Evolutionary conservation across 2,113 vertebrate species (phyloP), one percentile per base, ranked within the genome.

Genomic region (Ammodytes dubius): DNA sequence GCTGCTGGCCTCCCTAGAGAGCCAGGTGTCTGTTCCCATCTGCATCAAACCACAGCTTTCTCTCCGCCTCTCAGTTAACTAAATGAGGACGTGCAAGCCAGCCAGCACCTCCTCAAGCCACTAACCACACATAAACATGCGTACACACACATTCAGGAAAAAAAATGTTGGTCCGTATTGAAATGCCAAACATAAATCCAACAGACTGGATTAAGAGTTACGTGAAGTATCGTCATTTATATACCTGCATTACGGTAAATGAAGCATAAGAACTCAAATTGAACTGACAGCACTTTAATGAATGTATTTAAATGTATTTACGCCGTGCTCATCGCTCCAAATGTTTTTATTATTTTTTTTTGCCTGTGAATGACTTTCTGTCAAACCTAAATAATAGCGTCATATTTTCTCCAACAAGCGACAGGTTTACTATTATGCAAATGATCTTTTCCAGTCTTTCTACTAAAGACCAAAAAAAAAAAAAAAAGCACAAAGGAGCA

Each of bases 21-120:
- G 79, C 88, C 91, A 88, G 87, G 89, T 91, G 92, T 91, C 92
- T 74, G 70, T 63, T 91, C 73, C 77, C 81, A 85, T 91, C 77
- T 76, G 82, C 46, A 58, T 90, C 87, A 91, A 83, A 83, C 71
- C n/a, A 73, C 70, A 77, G 77, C 66, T 47, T 87, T 78, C 67
- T 49, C 45, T 70, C 70, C 60, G 79, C 54, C 76, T 49, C 59
- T 70, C 68, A n/a, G 63, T 49, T 67, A 72, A 76, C 68, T 76
- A 68, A 80, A 81, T 42, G 8, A 79, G 39, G 52, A 77, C 59
- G 37, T 27, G 65, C 52, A 64, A 27, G 53, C 45, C 64, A 45
- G 58, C 81, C 68, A 57, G 77, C 70, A 49, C 4, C 12, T 64
- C 57, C 46, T 84, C 77, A 47, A 15, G 19, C 43, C 27, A n/a